Conservation (phyloP, 2,113 vertebrate genomes). For the Tenebrosternarchus preto region DNA sequence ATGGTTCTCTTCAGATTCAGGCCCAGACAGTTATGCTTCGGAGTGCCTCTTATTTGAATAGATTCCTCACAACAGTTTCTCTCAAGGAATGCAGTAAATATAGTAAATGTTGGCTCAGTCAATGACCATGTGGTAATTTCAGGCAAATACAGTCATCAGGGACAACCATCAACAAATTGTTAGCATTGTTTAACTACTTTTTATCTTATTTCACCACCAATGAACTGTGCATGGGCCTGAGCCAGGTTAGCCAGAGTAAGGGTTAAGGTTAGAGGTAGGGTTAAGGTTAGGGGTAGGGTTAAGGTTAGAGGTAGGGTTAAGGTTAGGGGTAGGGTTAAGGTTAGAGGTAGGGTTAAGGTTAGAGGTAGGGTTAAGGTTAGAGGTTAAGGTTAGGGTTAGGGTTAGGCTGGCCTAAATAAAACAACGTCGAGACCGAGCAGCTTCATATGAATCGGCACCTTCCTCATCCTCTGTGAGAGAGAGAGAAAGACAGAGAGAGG, state of each 20-base stretch:
- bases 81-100: slow-evolving; percentile 27
- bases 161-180: slow-evolving; percentile 3
- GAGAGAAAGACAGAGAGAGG: slow-evolving; percentile 11
- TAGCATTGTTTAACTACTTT: slow-evolving; percentile 20
- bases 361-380: no score
- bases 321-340: no score
- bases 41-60: slow-evolving; percentile 41
- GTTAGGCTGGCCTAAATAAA: no score
- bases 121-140: neutral
- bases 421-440: neutral
- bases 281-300: no score
- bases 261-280: no score
- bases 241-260: no score
- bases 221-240: neutral
- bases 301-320: no score
- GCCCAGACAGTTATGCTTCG: slow-evolving; percentile 13
- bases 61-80: slow-evolving; percentile 30
- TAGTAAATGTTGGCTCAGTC: slow-evolving; percentile 20
- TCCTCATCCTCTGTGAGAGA: slow-evolving; percentile 12
- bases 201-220: slow-evolving; percentile 11
- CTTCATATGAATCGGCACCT: slow-evolving; percentile 9
- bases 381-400: no score
- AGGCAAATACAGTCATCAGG: slow-evolving; percentile 9
- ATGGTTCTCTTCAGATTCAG: neutral
- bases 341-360: no score